Conservation (phyloP, 2,113 vertebrate species). For the Solea senegalensis region DNA sequence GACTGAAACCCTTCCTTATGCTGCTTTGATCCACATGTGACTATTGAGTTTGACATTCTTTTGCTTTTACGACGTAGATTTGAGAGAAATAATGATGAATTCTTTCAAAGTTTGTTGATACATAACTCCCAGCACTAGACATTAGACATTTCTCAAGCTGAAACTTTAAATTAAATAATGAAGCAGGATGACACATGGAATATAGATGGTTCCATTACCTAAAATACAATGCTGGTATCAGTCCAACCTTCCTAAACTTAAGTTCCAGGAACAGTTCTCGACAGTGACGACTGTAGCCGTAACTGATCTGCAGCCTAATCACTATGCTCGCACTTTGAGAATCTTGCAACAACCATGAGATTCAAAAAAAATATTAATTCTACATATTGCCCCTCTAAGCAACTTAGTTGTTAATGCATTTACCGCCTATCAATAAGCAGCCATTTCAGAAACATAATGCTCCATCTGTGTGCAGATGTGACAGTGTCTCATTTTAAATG, state of each 20-base stretch:
- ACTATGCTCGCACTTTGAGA: too few species aligned
- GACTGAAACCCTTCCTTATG: neutral
- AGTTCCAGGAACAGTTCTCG: neutral
- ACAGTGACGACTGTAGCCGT: too few species aligned
- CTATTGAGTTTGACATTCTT: neutral
- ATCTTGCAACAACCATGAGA: too few species aligned
- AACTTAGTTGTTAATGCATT: too few species aligned
- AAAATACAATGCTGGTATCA: neutral
- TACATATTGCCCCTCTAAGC: too few species aligned
- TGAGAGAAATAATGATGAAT: neutral
- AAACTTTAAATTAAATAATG: neutral
- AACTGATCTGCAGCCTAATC: neutral
- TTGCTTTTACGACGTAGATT: neutral
- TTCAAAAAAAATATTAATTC: too few species aligned
- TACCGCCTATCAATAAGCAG: too few species aligned
- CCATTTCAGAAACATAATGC: too few species aligned
- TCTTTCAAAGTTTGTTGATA: neutral
- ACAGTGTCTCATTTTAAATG: too few species aligned
- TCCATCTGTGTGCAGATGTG: too few species aligned
- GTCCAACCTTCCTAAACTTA: too few species aligned
- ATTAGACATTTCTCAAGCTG: conserved; percentile 6
- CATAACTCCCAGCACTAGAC: conserved; percentile 10
- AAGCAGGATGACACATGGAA: too few species aligned
- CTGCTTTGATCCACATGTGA: neutral
- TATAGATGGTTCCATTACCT: neutral